These are phyloP conservation scores for Murina feae DNA, from an alignment of 2,113 vertebrate species.

Conservation along the genomic window DNA sequence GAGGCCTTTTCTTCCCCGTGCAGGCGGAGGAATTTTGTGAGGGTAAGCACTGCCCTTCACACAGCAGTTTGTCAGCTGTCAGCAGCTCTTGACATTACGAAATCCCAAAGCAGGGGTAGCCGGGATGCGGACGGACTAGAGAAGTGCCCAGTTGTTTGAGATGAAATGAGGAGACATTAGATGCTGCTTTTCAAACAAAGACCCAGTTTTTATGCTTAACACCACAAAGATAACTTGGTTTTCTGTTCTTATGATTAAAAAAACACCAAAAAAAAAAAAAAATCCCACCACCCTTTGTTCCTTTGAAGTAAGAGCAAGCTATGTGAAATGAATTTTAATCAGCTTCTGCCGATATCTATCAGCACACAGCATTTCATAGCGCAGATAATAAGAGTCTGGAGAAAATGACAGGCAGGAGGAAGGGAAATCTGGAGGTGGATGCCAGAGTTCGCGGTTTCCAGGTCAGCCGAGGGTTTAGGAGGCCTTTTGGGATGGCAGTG, in stretches of 20 bases:
- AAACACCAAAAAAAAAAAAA: not conserved
- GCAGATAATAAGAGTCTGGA: slow-evolving; percentile 64
- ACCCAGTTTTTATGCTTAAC: slow-evolving; percentile 72
- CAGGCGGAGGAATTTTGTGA: not conserved
- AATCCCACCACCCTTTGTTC: slow-evolving; percentile 64
- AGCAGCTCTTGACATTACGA: slow-evolving; percentile 64
- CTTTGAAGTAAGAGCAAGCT: slow-evolving; percentile 76
- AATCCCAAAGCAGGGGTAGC: slow-evolving; percentile 36
- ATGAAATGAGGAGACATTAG: slow-evolving; percentile 73
- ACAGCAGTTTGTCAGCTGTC: slow-evolving; percentile 71
- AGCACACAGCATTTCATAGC: slow-evolving; percentile 67
- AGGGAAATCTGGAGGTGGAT: slow-evolving; percentile 47
- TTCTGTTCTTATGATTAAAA: slow-evolving; percentile 69
- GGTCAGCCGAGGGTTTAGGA: slow-evolving; percentile 37
- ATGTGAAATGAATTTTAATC: slow-evolving; percentile 82
- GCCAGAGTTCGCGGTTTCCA: not conserved
- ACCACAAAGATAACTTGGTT: slow-evolving; percentile 75
- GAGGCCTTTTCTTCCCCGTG: not conserved
- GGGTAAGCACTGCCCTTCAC: slow-evolving; percentile 41
- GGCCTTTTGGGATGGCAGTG: not conserved
- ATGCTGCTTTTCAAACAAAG: slow-evolving; percentile 79
- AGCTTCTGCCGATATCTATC: slow-evolving; percentile 76
- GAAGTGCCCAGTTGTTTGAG: slow-evolving; percentile 56
- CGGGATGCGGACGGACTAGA: not conserved
- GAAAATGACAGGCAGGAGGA: slow-evolving; percentile 63